These are phyloP conservation scores for Seriola dumerili DNA, from an alignment of 2,113 vertebrate species.

Conservation along the genomic window DNA sequence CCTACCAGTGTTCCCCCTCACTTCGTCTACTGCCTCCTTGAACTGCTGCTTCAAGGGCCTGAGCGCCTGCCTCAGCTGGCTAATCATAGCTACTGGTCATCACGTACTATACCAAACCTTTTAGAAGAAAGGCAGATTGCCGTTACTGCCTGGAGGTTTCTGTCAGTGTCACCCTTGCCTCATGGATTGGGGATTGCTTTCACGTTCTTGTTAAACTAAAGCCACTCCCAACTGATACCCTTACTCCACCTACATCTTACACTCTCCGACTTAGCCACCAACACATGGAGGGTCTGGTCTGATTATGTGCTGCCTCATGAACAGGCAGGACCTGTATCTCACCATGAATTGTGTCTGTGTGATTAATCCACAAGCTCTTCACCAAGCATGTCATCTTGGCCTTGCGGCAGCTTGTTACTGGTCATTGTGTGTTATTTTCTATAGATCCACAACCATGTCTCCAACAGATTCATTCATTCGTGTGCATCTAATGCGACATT, in stretches of 20 bases:
- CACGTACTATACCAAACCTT: constrained; percentile 43
- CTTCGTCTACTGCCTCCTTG: constrained; percentile 20
- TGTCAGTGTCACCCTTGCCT: constrained; percentile 35
- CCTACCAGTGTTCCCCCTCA: not conserved
- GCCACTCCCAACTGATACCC: constrained; percentile 18
- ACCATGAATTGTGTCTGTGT: not conserved
- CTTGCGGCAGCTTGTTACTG: not conserved
- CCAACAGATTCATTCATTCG: not conserved
- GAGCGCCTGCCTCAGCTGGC: constrained; percentile 38
- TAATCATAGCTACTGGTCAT: constrained; percentile 58
- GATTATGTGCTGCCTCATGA: constrained; percentile 23
- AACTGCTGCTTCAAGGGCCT: constrained; percentile 36
- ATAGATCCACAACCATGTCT: not conserved
- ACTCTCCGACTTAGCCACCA: not conserved
- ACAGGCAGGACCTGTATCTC: constrained; percentile 11
- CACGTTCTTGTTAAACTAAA: constrained; percentile 38
- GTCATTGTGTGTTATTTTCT: not conserved
- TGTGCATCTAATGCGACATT: not conserved
- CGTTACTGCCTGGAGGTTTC: constrained; percentile 56
- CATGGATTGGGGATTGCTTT: constrained; percentile 40
- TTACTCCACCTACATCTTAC: constrained; percentile 8
- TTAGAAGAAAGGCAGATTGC: constrained; percentile 43
- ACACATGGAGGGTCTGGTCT: constrained; percentile 6
- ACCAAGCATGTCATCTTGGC: not conserved
- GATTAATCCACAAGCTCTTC: constrained; percentile 18